Conservation (phyloP, 2,888 invertebrate genomes). For the Andrena flavipes region DNA sequence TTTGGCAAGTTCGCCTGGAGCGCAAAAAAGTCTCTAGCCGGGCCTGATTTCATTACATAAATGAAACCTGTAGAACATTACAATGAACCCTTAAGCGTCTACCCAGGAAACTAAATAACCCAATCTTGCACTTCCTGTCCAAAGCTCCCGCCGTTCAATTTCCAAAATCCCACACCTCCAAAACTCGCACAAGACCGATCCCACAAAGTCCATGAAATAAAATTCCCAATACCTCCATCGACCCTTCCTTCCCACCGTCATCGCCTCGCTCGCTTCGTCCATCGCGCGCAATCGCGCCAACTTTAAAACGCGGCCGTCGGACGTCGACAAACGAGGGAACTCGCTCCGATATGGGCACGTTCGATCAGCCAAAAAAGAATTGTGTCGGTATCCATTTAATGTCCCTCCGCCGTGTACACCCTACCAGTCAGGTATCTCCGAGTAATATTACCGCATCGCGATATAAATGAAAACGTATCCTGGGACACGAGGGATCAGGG, state of each 20-base stretch:
- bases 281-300: background rate
- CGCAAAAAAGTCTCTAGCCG: too few species aligned
- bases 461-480: conserved; percentile 69
- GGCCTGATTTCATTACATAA: too few species aligned
- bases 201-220: background rate
- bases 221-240: background rate
- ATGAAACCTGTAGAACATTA: too few species aligned
- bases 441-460: conserved; percentile 59
- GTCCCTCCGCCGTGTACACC: conserved; percentile 42
- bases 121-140: background rate
- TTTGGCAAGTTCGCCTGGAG: too few species aligned
- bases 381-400: conserved; percentile 57
- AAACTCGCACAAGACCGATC: background rate
- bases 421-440: conserved; percentile 53
- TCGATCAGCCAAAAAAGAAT: conserved; percentile 45
- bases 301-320: conserved; percentile 37
- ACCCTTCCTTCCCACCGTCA: background rate
- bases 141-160: background rate
- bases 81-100: too few species aligned
- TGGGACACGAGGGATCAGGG: conserved; percentile 3
- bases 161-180: background rate
- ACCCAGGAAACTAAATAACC: background rate
- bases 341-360: conserved; percentile 61
- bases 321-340: conserved; percentile 53
- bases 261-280: background rate